These are phyloP conservation scores for Aythya fuligula DNA, from an alignment of 2,797 vertebrate species.

Conservation along the genomic window DNA sequence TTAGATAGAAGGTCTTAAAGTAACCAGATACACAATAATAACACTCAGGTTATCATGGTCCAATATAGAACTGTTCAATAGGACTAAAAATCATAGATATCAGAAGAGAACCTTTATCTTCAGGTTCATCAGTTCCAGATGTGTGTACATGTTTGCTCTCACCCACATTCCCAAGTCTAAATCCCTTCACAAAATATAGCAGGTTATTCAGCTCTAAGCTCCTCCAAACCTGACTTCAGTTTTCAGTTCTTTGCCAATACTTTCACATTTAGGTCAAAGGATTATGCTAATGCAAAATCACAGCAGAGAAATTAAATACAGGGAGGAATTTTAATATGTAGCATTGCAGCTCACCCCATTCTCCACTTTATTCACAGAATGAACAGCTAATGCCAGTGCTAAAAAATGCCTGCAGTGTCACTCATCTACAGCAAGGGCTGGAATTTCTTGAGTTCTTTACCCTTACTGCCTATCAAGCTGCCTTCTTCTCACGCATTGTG, in stretches of 20 bases:
- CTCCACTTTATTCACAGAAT: not conserved
- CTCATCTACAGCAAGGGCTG: not conserved
- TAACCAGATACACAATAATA: not conserved
- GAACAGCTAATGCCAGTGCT: not conserved
- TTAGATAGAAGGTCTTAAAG: not conserved
- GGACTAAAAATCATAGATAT: not conserved
- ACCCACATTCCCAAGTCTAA: rapidly evolving
- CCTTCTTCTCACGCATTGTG: not conserved
- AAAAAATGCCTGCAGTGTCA: not conserved
- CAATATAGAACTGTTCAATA: not conserved
- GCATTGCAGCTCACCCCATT: not conserved
- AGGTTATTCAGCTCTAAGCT: not conserved
- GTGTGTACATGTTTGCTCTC: not conserved
- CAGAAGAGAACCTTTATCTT: not conserved
- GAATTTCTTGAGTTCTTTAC: not conserved
- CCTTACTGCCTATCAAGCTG: not conserved
- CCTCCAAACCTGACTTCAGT: not conserved
- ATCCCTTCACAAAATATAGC: not conserved
- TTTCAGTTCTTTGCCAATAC: not conserved
- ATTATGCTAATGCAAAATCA: not conserved
- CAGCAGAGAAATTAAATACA: not conserved
- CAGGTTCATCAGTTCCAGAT: not conserved
- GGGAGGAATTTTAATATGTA: not conserved
- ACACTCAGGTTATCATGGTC: not conserved
- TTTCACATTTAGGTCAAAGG: not conserved